Percentiles rank a stretch among this genome's conserved stretches.
Evolutionary conservation across 1,140 invertebrate genomes (phyloP).

Genomic region (Diabrotica virgifera): DNA sequence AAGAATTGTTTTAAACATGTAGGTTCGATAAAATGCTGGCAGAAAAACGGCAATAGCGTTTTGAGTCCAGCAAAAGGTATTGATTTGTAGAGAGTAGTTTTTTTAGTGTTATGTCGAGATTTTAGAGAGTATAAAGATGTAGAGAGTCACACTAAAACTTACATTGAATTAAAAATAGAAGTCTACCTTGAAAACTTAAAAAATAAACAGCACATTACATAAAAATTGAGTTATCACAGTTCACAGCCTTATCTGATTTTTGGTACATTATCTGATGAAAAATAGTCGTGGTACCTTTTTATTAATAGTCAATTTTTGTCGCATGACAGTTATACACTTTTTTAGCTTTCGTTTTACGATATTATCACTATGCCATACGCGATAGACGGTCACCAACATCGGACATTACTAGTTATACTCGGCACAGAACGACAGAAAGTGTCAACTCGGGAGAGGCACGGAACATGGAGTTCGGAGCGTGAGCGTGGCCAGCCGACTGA

Average conservation of each 20-base stretch:
- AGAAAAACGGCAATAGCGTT: neutral
- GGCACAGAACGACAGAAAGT: neutral
- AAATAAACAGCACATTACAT: constrained; percentile 22
- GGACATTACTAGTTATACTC: neutral
- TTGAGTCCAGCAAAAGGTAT: neutral
- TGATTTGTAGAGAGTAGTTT: constrained; percentile 2
- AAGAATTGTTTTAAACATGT: neutral
- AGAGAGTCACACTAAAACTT: constrained; percentile 19
- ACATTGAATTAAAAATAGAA: constrained; percentile 22
- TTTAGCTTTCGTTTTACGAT: constrained; percentile 39
- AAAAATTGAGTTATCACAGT: constrained; percentile 25
- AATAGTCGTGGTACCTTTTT: constrained; percentile 40
- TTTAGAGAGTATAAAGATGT: neutral
- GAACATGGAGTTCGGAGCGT: neutral
- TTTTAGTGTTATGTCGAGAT: neutral
- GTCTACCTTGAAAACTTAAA: constrained; percentile 20
- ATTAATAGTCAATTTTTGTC: constrained; percentile 43
- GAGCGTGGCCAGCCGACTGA: constrained; percentile 4
- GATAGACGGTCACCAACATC: neutral
- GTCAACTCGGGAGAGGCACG: neutral
- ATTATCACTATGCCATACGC: constrained; percentile 15
- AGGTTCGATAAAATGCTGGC: neutral
- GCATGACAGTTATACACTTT: constrained; percentile 43
- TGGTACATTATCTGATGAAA: constrained; percentile 20
- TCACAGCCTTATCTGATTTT: constrained; percentile 21